Evolutionary conservation across 2,113 vertebrate genomes (phyloP).

Genomic region (Sander vitreus): DNA sequence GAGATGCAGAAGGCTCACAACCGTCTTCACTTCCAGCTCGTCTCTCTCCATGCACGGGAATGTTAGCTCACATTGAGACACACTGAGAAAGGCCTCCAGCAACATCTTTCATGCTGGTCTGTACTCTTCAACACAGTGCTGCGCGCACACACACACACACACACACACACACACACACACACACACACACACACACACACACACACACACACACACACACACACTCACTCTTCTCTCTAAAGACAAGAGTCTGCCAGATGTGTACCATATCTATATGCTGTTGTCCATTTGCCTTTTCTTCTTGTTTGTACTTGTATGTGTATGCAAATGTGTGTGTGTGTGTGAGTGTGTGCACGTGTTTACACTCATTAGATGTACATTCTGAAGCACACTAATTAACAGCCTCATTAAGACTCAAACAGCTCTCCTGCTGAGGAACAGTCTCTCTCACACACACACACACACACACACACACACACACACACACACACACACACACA

Average conservation of each 20-base stretch:
- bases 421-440: constrained; percentile 65
- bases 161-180: constrained; percentile 19
- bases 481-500: constrained; percentile 11
- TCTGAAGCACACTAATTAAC: constrained; percentile 82
- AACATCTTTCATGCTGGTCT: constrained; percentile 61
- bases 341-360: constrained; percentile 16
- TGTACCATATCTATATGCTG: constrained; percentile 16
- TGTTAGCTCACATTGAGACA: constrained; percentile 62
- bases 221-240: constrained; percentile 3
- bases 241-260: constrained; percentile 17
- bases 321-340: constrained; percentile 14
- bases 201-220: constrained; percentile 18
- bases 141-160: constrained; percentile 19
- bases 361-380: constrained; percentile 76
- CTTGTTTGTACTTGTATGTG: constrained; percentile 25
- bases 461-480: constrained; percentile 8
- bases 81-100: constrained; percentile 66
- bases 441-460: constrained; percentile 13
- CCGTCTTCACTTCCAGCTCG: constrained; percentile 58
- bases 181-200: constrained; percentile 12
- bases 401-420: constrained; percentile 78
- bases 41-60: constrained; percentile 44
- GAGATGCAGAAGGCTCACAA: constrained; percentile 53
- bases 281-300: constrained; percentile 24
- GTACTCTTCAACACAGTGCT: constrained; percentile 32